These are phyloP conservation scores for Meghimatium bilineatum DNA, from an alignment of 2,888 invertebrate species.

Conservation along the genomic window DNA sequence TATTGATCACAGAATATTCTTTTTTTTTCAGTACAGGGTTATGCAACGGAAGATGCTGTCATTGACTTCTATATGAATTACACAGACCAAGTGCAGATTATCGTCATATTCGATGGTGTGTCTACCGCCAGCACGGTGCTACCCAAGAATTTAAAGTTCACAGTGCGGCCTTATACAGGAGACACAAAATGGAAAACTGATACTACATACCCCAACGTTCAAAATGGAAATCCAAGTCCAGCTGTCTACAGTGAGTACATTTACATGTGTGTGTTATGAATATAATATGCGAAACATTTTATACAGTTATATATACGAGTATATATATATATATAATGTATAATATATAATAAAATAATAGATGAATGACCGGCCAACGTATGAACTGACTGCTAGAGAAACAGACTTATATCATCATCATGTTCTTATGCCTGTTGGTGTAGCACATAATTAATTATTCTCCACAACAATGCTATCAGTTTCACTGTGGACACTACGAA, in stretches of 20 bases:
- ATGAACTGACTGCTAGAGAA: too few relatives aligned
- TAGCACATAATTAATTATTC: too few relatives aligned
- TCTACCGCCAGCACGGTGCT: slow-evolving; percentile 24
- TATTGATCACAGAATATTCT: too few relatives aligned
- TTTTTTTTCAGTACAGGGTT: slow-evolving; percentile 60
- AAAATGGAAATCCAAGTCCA: slow-evolving; percentile 50
- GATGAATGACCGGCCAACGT: too few relatives aligned
- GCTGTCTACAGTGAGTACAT: not conserved
- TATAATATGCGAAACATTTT: too few relatives aligned
- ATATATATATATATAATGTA: too few relatives aligned
- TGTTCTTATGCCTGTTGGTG: too few relatives aligned
- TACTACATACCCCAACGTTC: slow-evolving; percentile 54
- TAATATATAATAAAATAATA: too few relatives aligned
- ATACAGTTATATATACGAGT: too few relatives aligned
- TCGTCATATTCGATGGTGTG: slow-evolving; percentile 55
- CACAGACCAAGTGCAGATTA: slow-evolving; percentile 34
- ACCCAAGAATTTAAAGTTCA: slow-evolving; percentile 51
- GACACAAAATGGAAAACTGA: slow-evolving; percentile 54
- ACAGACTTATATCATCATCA: too few relatives aligned
- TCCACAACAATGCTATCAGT: too few relatives aligned
- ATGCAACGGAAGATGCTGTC: slow-evolving; percentile 72
- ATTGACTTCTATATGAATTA: slow-evolving; percentile 58
- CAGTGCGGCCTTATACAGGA: slow-evolving; percentile 55
- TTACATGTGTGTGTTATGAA: not conserved
- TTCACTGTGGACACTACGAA: too few relatives aligned